These are phyloP conservation scores for Gadus chalcogrammus DNA, from an alignment of 2,113 vertebrate genomes.

Conservation along the genomic window DNA sequence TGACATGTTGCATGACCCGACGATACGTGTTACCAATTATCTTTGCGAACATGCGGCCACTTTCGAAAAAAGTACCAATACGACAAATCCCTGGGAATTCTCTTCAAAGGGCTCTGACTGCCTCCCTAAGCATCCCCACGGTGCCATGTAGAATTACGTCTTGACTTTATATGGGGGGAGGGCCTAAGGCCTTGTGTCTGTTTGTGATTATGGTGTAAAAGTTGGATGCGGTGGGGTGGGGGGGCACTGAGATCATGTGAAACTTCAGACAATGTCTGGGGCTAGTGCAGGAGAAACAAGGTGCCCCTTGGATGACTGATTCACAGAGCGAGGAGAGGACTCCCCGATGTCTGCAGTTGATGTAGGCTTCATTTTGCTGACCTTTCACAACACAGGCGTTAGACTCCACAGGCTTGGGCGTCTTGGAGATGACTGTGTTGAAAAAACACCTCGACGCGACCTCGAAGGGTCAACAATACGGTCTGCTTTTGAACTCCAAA, in stretches of 20 bases:
- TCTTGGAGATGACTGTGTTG: too few species aligned
- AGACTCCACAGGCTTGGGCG: too few species aligned
- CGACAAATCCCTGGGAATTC: constrained; percentile 13
- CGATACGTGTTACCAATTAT: too few species aligned
- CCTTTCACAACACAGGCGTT: neutral
- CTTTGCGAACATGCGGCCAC: too few species aligned
- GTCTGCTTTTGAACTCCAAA: constrained; percentile 10
- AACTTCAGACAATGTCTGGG: constrained; percentile 37
- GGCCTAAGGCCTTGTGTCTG: constrained; percentile 40
- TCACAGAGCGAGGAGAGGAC: neutral
- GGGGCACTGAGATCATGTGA: constrained; percentile 40
- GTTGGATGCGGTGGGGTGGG: too few species aligned
- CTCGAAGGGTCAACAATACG: neutral
- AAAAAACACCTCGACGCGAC: neutral
- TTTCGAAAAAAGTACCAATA: neutral
- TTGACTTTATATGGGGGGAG: constrained; percentile 16
- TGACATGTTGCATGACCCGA: too few species aligned
- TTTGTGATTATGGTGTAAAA: constrained; percentile 52
- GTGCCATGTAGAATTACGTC: constrained; percentile 45
- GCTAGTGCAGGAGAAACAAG: constrained; percentile 20
- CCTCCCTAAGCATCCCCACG: constrained; percentile 19
- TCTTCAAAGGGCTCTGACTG: constrained; percentile 23
- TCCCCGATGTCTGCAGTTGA: constrained; percentile 6
- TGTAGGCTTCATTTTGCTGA: neutral
- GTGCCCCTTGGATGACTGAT: constrained; percentile 28